Conservation (phyloP, 2,888 invertebrate species). For the Platycnemis pennipes region DNA sequence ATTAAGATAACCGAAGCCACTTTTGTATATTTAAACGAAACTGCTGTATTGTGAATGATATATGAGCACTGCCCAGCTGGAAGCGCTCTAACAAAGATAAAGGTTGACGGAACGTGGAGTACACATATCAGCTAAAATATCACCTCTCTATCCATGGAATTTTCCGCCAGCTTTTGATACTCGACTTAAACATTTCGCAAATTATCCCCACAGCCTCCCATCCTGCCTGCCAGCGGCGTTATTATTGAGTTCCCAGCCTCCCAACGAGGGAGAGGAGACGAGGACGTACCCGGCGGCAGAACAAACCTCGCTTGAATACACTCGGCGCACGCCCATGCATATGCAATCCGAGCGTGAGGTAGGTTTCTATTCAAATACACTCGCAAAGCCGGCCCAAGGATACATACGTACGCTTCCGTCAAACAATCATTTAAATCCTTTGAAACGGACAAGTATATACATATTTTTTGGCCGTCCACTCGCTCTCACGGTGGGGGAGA, state of each 20-base stretch:
- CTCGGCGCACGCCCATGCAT: conserved; percentile 19
- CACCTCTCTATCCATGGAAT: not conserved
- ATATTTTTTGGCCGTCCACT: not conserved
- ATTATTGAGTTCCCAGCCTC: not conserved
- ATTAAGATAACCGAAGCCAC: too few species aligned
- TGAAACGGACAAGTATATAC: conserved; percentile 3
- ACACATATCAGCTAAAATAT: not conserved
- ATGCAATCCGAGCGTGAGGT: conserved; percentile 35
- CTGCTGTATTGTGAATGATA: too few species aligned
- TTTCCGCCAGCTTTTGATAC: not conserved
- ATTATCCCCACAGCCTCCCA: conserved; percentile 10
- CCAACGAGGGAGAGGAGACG: not conserved
- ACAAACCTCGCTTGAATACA: conserved; percentile 28
- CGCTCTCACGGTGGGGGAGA: not conserved
- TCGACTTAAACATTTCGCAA: conserved; percentile 1
- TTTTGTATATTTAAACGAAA: too few species aligned
- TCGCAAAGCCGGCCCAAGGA: conserved; percentile 6
- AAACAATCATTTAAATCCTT: conserved; percentile 39
- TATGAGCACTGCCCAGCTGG: too few species aligned
- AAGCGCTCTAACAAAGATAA: not conserved
- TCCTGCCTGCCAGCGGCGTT: not conserved
- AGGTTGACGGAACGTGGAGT: not conserved
- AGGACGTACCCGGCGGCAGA: not conserved
- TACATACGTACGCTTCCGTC: conserved; percentile 27
- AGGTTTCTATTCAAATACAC: conserved; percentile 28